Percentiles rank a stretch among this genome's conserved stretches.
Evolutionary conservation across 2,888 invertebrate species (phyloP).

Genomic region (Stomorhina lunata): DNA sequence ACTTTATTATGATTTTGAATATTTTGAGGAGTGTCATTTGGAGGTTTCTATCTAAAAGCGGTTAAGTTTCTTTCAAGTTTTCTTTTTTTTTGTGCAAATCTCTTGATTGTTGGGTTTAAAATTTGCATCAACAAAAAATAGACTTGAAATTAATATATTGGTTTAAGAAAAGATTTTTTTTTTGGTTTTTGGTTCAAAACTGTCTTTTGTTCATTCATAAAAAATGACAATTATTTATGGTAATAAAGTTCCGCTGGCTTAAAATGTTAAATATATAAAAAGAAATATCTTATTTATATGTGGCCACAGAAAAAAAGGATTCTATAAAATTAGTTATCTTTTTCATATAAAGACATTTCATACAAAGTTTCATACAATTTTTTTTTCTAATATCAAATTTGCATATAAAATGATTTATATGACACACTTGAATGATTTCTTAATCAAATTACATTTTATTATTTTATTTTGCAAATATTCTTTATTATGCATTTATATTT

Average conservation of each 20-base stretch:
- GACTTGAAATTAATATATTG: slow-evolving; percentile 49
- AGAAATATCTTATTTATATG: slow-evolving; percentile 20
- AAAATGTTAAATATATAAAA: not conserved
- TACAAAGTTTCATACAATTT: no score
- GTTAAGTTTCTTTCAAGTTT: slow-evolving; percentile 61
- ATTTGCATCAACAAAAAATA: not conserved
- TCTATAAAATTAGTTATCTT: slow-evolving; percentile 45
- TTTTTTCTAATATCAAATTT: slow-evolving; percentile 46
- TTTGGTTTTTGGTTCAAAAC: not conserved
- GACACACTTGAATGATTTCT: slow-evolving; percentile 66
- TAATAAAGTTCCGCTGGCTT: slow-evolving; percentile 65
- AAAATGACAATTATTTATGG: slow-evolving; percentile 63
- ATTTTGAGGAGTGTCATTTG: slow-evolving; percentile 62
- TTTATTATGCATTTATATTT: slow-evolving; percentile 1
- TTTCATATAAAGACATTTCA: no score
- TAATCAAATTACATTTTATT: slow-evolving; percentile 66
- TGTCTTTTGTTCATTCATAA: slow-evolving; percentile 34
- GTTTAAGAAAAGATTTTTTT: slow-evolving; percentile 38
- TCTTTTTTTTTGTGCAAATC: slow-evolving; percentile 15
- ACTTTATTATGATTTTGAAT: slow-evolving; percentile 48
- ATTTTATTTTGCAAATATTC: slow-evolving; percentile 33
- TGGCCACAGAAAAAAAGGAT: slow-evolving; percentile 60
- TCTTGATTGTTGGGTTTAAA: not conserved
- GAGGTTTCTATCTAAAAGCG: slow-evolving; percentile 46
- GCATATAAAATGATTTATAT: slow-evolving; percentile 65